Evolutionary conservation across 1,140 invertebrate genomes (phyloP), one percentile per base, ranked within the genome.

Genomic region (Olivierus martensii): DNA sequence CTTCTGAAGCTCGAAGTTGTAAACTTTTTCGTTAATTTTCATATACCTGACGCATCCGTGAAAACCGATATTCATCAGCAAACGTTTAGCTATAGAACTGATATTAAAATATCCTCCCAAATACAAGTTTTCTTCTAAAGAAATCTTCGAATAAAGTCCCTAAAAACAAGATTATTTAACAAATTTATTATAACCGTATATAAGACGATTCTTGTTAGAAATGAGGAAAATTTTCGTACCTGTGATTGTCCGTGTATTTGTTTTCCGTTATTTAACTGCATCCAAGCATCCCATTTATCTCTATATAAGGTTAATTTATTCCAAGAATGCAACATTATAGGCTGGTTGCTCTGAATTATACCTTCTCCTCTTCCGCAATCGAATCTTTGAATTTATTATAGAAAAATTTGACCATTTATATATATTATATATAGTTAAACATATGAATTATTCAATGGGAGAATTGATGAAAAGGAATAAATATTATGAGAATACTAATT

Each of bases 351-450:
- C 5, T 82, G 75, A 0, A 95, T 80, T 3, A 86, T 77, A 3
- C 88, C 91, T 7, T 85, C 78, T 0, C 92, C 92, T 41, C 88
- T 93, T 18, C 92, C 92, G 65, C 92, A 96, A 69, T 96, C 92
- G 69, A 92, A 95, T 72, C 89, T 92, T 28, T 6, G 28, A 28
- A 28, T n/a, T n/a, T n/a, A n/a, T n/a, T n/a, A n/a, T n/a, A n/a
- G n/a, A n/a, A n/a, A n/a, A n/a, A n/a, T n/a, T n/a, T n/a, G n/a
- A n/a, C n/a, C n/a, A n/a, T n/a, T n/a, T n/a, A n/a, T n/a, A n/a
- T n/a, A n/a, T n/a, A n/a, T n/a, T n/a, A n/a, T n/a, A n/a, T n/a
- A n/a, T n/a, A n/a, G n/a, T n/a, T n/a, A n/a, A n/a, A n/a, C n/a
- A n/a, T n/a, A n/a, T n/a, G n/a, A n/a, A n/a, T n/a, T n/a, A n/a